phyloP scores from a whole-genome alignment of 2,888 invertebrate genomes.

The Oscheius sp. region DNA sequence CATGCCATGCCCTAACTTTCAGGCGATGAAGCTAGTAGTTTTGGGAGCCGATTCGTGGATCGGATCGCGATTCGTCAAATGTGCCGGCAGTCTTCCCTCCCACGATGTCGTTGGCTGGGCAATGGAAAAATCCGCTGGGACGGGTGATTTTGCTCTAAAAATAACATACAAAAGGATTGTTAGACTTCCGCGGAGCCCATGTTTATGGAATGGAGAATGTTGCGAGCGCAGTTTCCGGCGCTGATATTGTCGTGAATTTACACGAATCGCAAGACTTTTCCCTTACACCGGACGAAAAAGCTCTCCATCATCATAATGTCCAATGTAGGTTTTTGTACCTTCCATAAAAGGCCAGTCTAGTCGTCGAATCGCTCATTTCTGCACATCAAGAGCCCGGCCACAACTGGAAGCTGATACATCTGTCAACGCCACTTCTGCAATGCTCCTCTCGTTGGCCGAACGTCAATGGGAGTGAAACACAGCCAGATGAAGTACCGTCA shows the following conservation, averaged over 20 bases:
- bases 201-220: slow-evolving; percentile 21
- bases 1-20: not conserved
- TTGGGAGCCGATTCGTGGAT: slow-evolving; percentile 30
- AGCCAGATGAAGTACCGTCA: slow-evolving; percentile 43
- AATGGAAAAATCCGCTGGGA: not conserved
- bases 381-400: slow-evolving; percentile 33
- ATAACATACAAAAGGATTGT: not conserved
- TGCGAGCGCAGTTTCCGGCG: slow-evolving; percentile 18
- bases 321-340: slow-evolving; percentile 46
- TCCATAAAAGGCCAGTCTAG: slow-evolving; percentile 40
- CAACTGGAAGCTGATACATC: slow-evolving; percentile 51
- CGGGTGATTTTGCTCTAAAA: not conserved
- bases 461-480: slow-evolving; percentile 57
- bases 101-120: slow-evolving; percentile 9
- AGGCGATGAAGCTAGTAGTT: slow-evolving; percentile 27
- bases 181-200: slow-evolving; percentile 11
- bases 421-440: slow-evolving; percentile 62
- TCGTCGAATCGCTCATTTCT: slow-evolving; percentile 43
- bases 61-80: slow-evolving; percentile 17
- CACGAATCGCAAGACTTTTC: slow-evolving; percentile 65
- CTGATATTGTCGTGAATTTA: slow-evolving; percentile 54
- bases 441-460: slow-evolving; percentile 68
- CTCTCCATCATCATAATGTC: slow-evolving; percentile 58
- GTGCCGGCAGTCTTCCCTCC: not conserved
- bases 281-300: slow-evolving; percentile 47